A percentile compares a stretch with the other conserved stretches of the same genome.
phyloP scores from a whole-genome alignment of 2,888 invertebrate species.

The Horisme vitalbata region DNA sequence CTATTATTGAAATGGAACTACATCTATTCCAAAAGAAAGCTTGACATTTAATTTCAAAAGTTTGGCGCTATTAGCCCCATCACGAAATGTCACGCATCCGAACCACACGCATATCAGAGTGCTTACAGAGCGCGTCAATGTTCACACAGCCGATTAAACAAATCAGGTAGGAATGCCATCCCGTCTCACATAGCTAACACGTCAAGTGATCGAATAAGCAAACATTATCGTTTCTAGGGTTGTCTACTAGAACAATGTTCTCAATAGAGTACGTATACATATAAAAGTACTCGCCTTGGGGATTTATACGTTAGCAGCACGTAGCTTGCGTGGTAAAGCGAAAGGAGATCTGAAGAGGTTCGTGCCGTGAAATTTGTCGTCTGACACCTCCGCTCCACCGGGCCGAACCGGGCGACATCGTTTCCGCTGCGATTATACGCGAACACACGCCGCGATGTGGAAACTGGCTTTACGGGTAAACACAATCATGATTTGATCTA shows the following conservation, averaged over 20 bases:
- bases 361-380: slow-evolving; percentile 65
- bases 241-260: slow-evolving; percentile 17
- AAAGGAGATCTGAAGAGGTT: slow-evolving; percentile 51
- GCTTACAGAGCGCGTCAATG: slow-evolving; percentile 27
- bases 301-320: slow-evolving; percentile 44
- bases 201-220: slow-evolving; percentile 21
- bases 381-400: slow-evolving; percentile 65
- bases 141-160: slow-evolving; percentile 33
- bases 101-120: slow-evolving; percentile 21
- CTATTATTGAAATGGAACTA: neutral
- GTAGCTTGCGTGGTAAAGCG: slow-evolving; percentile 48
- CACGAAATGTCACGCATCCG: slow-evolving; percentile 20
- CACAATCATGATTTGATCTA: slow-evolving; percentile 39
- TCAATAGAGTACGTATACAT: slow-evolving; percentile 33
- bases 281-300: slow-evolving; percentile 37
- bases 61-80: slow-evolving; percentile 18
- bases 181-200: slow-evolving; percentile 21
- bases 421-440: slow-evolving; percentile 59
- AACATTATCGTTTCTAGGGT: slow-evolving; percentile 14
- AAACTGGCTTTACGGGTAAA: slow-evolving; percentile 44
- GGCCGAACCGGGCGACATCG: slow-evolving; percentile 46
- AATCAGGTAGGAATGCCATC: slow-evolving; percentile 28
- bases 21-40: slow-evolving; percentile 2
- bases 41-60: slow-evolving; percentile 20
- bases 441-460: slow-evolving; percentile 44